Conservation (phyloP, 2,113 vertebrate genomes). For the Ptilonorhynchus violaceus region DNA sequence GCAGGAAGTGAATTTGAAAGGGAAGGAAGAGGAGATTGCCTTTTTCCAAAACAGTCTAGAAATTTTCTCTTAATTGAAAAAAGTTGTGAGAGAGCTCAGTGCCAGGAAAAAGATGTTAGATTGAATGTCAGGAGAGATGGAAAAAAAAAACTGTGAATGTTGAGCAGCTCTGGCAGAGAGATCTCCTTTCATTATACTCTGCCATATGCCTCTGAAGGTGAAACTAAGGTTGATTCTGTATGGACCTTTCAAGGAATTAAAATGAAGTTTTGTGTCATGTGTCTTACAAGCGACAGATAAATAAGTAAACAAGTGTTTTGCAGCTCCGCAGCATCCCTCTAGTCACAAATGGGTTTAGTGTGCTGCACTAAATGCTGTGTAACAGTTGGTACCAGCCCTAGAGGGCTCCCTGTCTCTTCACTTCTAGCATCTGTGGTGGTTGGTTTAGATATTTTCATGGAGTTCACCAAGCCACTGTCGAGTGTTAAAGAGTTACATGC, state of each 20-base stretch:
- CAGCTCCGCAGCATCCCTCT: not conserved
- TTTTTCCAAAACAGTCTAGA: not conserved
- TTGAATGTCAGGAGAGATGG: not conserved
- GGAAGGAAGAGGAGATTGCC: not conserved
- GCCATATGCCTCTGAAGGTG: not conserved
- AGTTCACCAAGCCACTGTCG: accelerated
- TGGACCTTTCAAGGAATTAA: not conserved
- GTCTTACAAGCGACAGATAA: not conserved
- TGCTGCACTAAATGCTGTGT: not conserved
- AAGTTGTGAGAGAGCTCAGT: not conserved
- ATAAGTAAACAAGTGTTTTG: not conserved
- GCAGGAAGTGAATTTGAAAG: not conserved
- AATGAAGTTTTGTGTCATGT: not conserved
- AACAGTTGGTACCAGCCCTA: not conserved
- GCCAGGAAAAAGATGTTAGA: not conserved
- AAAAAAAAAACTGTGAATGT: not conserved
- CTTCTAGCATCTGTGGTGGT: not conserved
- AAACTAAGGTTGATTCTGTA: not conserved
- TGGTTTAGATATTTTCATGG: not conserved
- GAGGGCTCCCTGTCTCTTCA: not conserved
- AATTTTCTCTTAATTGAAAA: not conserved
- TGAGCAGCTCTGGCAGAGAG: not conserved
- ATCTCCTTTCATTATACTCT: not conserved
- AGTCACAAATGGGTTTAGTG: not conserved
- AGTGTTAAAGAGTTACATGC: not conserved